Conservation (phyloP, 53 echinoderm and acorn worm genomes). For the Henricia sp. region DNA sequence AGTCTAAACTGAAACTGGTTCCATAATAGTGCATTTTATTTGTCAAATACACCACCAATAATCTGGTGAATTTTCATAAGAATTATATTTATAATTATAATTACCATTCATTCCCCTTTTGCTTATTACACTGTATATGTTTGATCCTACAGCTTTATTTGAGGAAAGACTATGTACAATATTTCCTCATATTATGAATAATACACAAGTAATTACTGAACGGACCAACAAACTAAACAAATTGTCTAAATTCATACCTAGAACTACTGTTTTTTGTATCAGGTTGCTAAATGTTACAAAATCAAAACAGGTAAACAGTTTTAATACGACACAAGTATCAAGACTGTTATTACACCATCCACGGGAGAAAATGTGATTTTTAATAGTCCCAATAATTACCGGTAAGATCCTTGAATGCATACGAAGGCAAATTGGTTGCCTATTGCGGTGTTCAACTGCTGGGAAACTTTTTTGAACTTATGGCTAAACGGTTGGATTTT, state of each 20-base stretch:
- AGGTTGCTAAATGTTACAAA: constrained; percentile 16
- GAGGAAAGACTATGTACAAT: constrained; percentile 64
- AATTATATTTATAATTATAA: constrained; percentile 44
- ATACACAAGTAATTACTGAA: constrained; percentile 49
- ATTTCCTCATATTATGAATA: constrained; percentile 48
- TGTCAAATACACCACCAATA: constrained; percentile 51
- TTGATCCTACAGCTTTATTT: constrained; percentile 38
- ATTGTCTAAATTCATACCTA: constrained; percentile 19
- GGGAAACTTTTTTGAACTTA: no score
- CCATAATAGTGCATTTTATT: constrained; percentile 60
- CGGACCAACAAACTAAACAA: constrained; percentile 34
- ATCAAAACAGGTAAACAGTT: constrained; percentile 24
- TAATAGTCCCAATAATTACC: no score
- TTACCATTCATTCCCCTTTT: constrained; percentile 37
- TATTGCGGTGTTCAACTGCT: no score
- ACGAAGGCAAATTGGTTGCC: no score
- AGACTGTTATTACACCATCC: not conserved
- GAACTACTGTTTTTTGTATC: constrained; percentile 32
- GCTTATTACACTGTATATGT: constrained; percentile 36
- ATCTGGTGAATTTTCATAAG: constrained; percentile 45
- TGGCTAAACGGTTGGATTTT: no score
- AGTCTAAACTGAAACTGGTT: constrained; percentile 1
- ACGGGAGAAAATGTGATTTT: no score
- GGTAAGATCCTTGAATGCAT: no score
- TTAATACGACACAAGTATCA: constrained; percentile 23